Evolutionary conservation across 2,888 invertebrate genomes (phyloP).

Genomic region (Tillus elongatus): DNA sequence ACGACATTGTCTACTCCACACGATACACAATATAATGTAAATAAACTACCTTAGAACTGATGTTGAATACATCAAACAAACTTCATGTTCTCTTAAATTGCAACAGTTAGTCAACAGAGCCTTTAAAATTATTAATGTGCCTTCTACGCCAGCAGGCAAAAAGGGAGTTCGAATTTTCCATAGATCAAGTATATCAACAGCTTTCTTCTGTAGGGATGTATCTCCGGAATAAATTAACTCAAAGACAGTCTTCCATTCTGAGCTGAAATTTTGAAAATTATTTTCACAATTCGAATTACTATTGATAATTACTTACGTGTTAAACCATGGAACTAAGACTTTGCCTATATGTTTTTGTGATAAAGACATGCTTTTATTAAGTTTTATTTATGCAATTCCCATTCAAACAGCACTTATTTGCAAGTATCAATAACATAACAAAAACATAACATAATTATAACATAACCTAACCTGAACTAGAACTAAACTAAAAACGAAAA

Average conservation of each 20-base stretch:
- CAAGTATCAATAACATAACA: too few species aligned
- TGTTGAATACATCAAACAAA: constrained; percentile 52
- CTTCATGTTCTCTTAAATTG: constrained; percentile 42
- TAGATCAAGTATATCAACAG: constrained; percentile 43
- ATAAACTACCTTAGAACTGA: constrained; percentile 52
- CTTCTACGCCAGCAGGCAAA: constrained; percentile 53
- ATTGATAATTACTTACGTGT: constrained; percentile 37
- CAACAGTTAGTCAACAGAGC: constrained; percentile 41
- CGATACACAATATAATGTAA: too few species aligned
- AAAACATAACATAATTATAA: too few species aligned
- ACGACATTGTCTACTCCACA: too few species aligned
- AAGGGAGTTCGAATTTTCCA: constrained; percentile 52
- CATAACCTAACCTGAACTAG: too few species aligned
- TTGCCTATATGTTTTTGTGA: constrained; percentile 35
- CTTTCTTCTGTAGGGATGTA: constrained; percentile 37
- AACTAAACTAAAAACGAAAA: too few species aligned
- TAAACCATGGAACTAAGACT: constrained; percentile 40
- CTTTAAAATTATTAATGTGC: constrained; percentile 49
- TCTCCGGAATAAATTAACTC: constrained; percentile 41
- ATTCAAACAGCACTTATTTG: too few species aligned
- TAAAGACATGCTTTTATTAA: too few species aligned
- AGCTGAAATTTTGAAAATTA: too few species aligned
- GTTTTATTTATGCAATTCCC: too few species aligned
- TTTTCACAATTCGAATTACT: too few species aligned
- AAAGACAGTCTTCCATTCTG: constrained; percentile 49